Conservation (phyloP, 2,797 vertebrate genomes). For the Allobates femoralis region DNA sequence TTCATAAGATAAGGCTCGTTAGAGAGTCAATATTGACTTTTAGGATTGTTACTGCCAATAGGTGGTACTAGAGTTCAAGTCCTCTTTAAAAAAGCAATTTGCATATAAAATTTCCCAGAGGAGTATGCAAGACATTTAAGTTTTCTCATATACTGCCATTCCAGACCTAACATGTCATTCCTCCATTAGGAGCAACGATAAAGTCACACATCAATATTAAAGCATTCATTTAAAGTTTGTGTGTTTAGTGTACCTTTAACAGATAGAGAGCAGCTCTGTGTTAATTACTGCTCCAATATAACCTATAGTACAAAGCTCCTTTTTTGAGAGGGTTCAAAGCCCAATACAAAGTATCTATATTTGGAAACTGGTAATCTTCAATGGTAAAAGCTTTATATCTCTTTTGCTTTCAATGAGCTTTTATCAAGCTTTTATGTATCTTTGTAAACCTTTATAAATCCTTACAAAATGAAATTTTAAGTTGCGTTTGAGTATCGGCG, state of each 20-base stretch:
- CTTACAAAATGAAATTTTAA: conserved; percentile 23
- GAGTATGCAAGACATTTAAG: no score
- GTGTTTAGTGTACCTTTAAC: not conserved
- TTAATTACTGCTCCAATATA: not conserved
- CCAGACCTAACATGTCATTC: no score
- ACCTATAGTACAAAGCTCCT: not conserved
- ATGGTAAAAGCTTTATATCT: conserved; percentile 18
- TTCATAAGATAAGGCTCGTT: no score
- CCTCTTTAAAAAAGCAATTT: no score
- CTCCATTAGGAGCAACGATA: no score
- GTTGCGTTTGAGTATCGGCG: not conserved
- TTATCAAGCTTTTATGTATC: conserved; percentile 21
- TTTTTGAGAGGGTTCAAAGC: not conserved
- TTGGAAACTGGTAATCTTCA: conserved; percentile 16
- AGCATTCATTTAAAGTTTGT: no score
- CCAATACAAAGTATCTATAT: conserved; percentile 8
- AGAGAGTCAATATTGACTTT: no score
- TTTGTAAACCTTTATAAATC: conserved; percentile 5
- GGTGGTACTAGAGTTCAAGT: no score
- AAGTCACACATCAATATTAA: no score
- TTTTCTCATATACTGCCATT: no score
- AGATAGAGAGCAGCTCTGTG: not conserved
- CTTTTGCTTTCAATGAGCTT: conserved; percentile 14
- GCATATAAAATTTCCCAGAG: no score
- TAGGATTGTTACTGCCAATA: no score